phyloP scores from a whole-genome alignment of 2,888 invertebrate genomes.

The Cephus runcator region DNA sequence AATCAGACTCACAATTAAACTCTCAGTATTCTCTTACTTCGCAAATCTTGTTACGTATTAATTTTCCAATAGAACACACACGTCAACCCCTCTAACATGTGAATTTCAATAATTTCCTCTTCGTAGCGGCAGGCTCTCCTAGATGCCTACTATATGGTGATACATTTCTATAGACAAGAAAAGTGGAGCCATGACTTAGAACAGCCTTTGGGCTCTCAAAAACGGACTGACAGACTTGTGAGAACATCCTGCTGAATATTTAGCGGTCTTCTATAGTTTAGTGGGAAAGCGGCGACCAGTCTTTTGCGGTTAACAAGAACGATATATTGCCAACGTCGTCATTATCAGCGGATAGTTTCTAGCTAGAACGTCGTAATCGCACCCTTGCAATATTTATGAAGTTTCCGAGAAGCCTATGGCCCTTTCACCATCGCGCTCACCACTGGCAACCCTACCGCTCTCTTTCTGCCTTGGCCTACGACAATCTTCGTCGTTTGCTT shows the following conservation, averaged over 20 bases:
- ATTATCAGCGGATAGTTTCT: neutral
- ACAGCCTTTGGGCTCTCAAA: neutral
- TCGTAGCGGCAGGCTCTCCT: neutral
- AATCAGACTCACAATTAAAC: neutral
- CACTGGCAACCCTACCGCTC: neutral
- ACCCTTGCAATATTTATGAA: neutral
- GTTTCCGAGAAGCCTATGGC: neutral
- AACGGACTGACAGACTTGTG: neutral
- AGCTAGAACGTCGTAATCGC: neutral
- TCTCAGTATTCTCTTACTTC: neutral
- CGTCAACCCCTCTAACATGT: neutral
- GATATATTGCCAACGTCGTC: neutral
- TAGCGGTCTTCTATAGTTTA: neutral
- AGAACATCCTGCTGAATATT: neutral
- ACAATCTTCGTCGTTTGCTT: no score
- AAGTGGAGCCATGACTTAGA: neutral
- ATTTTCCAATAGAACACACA: neutral
- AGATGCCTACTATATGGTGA: neutral
- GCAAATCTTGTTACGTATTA: neutral
- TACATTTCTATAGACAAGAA: neutral
- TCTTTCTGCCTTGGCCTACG: neutral
- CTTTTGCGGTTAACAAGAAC: neutral
- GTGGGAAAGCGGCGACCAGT: accelerated
- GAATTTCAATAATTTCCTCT: neutral
- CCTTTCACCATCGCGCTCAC: neutral